These are phyloP conservation scores for Henricia sp. DNA, from an alignment of 53 echinoderm and acorn worm genomes.

Conservation along the genomic window DNA sequence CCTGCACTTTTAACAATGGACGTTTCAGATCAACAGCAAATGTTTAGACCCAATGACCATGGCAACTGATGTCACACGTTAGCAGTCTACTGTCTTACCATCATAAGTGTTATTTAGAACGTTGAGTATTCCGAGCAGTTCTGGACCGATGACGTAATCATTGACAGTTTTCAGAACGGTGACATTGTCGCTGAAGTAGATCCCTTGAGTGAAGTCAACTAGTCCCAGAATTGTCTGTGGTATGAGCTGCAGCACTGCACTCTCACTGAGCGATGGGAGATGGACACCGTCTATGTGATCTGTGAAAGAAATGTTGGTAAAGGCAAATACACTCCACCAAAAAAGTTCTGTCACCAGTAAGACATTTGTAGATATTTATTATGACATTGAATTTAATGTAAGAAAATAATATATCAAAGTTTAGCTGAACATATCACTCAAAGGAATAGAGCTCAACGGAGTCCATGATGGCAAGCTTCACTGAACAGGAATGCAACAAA, in stretches of 20 bases:
- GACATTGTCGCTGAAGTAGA: constrained; percentile 19
- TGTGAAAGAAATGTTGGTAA: not conserved
- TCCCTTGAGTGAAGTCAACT: constrained; percentile 6
- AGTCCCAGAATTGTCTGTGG: constrained; percentile 28
- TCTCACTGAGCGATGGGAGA: constrained; percentile 24
- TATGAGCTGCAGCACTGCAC: constrained; percentile 1
- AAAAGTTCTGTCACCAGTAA: no score
- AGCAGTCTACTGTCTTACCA: no score
- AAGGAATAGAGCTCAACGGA: no score
- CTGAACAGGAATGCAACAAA: no score
- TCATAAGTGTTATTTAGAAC: not conserved
- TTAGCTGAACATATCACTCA: not conserved
- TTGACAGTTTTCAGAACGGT: constrained; percentile 25
- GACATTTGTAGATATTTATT: not conserved
- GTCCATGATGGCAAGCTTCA: no score
- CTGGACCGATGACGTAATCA: not conserved
- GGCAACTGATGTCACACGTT: no score
- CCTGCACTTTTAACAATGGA: no score
- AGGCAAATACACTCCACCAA: not conserved
- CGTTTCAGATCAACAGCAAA: no score
- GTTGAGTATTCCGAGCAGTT: constrained; percentile 4
- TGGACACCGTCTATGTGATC: constrained; percentile 42
- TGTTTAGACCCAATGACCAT: no score
- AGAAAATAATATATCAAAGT: not conserved
- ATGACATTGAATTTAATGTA: not conserved